phyloP scores from a whole-genome alignment of 2,888 invertebrate species.

The Frankliniella intonsa region DNA sequence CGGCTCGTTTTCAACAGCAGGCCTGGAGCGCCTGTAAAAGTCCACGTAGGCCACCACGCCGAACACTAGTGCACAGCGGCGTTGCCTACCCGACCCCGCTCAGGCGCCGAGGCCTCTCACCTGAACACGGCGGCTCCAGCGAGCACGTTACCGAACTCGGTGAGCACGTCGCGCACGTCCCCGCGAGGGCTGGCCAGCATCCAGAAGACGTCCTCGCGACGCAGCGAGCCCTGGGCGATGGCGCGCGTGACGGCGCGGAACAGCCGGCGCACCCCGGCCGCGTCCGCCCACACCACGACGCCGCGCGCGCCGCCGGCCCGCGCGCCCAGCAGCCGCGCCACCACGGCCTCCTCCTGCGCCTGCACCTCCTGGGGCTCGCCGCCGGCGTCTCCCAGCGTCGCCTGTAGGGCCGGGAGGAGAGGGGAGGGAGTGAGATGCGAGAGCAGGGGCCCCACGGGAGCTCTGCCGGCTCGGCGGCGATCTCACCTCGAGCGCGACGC shows the following conservation, averaged over 20 bases:
- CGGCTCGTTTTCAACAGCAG: not conserved
- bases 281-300: slow-evolving; percentile 38
- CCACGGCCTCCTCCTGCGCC: slow-evolving; percentile 32
- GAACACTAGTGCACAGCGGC: not conserved
- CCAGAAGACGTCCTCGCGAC: slow-evolving; percentile 37
- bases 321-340: slow-evolving; percentile 37
- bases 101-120: slow-evolving; percentile 28
- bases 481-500: slow-evolving; percentile 38
- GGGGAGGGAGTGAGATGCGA: not conserved
- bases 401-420: not conserved
- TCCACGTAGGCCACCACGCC: not conserved
- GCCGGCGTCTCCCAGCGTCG: slow-evolving; percentile 29
- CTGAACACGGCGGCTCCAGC: slow-evolving; percentile 37
- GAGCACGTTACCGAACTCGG: slow-evolving; percentile 36
- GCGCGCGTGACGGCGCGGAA: slow-evolving; percentile 37
- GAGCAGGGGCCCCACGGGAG: too few species aligned
- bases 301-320: slow-evolving; percentile 38
- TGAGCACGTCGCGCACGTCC: slow-evolving; percentile 32
- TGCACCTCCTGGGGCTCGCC: slow-evolving; percentile 7
- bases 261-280: slow-evolving; percentile 37
- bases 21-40: not conserved
- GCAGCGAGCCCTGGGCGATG: slow-evolving; percentile 35
- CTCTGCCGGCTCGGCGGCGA: too few species aligned
- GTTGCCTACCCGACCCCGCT: not conserved
- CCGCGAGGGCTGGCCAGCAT: slow-evolving; percentile 35